Conservation (phyloP, 2,797 vertebrate genomes). For the Apogon hyalosoma region DNA sequence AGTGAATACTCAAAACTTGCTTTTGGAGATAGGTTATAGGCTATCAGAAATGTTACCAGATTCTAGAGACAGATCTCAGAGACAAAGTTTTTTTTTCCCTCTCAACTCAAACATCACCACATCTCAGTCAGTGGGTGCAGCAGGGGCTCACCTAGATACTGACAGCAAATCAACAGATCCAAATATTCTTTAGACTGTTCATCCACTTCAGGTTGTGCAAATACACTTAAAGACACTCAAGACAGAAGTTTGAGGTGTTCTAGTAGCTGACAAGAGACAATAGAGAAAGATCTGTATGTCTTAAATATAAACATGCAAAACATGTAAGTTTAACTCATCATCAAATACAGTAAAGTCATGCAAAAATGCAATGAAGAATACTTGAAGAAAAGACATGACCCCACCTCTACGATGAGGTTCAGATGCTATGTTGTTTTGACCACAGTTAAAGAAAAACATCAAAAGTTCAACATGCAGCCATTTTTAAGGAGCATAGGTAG, state of each 20-base stretch:
- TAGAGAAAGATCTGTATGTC: background rate
- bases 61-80: slow-evolving; percentile 1
- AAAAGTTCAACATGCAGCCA: background rate
- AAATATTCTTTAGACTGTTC: slow-evolving; percentile 14
- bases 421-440: background rate
- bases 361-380: background rate
- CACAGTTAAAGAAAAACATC: slow-evolving; percentile 9
- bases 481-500: background rate
- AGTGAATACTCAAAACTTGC: background rate
- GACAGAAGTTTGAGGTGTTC: too few species aligned
- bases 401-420: slow-evolving; percentile 16
- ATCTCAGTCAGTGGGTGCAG: slow-evolving; percentile 6
- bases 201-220: background rate
- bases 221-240: slow-evolving; percentile 3
- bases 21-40: background rate
- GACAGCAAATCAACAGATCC: slow-evolving; percentile 14
- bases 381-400: background rate
- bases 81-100: slow-evolving; percentile 14
- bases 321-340: background rate
- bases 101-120: slow-evolving; percentile 10
- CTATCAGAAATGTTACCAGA: slow-evolving; percentile 5
- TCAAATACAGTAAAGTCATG: slow-evolving; percentile 11
- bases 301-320: slow-evolving; percentile 5
- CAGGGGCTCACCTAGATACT: background rate
- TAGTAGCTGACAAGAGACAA: too few species aligned